These are phyloP conservation scores for Elgaria multicarinata DNA, from an alignment of 2,113 vertebrate genomes.

Conservation along the genomic window DNA sequence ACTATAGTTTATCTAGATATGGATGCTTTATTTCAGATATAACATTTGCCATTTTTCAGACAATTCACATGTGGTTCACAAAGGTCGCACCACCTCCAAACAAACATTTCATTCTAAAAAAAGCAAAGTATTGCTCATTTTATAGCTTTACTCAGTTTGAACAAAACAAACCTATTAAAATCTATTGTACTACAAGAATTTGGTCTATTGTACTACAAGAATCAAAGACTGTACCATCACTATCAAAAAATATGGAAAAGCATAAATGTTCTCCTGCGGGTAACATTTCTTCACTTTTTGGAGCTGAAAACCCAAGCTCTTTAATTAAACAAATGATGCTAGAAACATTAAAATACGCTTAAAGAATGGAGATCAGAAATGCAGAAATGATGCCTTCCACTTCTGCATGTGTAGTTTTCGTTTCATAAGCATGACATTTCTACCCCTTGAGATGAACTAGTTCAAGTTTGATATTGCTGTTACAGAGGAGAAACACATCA, in stretches of 20 bases:
- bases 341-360: not conserved
- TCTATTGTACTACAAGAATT: not conserved
- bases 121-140: not conserved
- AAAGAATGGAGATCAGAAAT: not conserved
- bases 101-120: slow-evolving; percentile 14
- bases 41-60: not conserved
- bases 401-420: not conserved
- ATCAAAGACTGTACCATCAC: not conserved
- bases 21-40: not conserved
- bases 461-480: not conserved
- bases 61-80: not conserved
- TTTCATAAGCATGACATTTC: not conserved
- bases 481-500: not conserved
- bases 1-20: not conserved
- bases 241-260: not conserved
- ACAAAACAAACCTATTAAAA: slow-evolving; percentile 6
- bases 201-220: not conserved
- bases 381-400: accelerated
- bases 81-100: not conserved
- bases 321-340: not conserved
- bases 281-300: not conserved
- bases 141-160: not conserved
- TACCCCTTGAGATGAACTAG: accelerated
- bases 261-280: not conserved
- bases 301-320: not conserved